phyloP scores from a whole-genome alignment of 2,888 invertebrate genomes.

The Drosophila parthenogenetica region DNA sequence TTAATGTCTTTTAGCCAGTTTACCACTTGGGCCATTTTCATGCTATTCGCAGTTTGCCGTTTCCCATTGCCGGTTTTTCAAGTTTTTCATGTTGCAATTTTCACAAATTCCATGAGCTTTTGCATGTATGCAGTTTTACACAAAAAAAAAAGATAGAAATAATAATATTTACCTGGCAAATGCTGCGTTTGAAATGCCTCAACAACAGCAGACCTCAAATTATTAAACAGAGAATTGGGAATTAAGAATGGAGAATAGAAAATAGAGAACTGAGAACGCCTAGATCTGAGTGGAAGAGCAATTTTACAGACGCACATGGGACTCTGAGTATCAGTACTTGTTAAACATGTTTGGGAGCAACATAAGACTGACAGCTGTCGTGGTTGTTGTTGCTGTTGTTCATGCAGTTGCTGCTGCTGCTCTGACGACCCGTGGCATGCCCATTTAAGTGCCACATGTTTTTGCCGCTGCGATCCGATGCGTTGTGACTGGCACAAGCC shows the following conservation, averaged over 20 bases:
- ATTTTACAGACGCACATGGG: conserved; percentile 50
- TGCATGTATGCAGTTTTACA: conserved; percentile 35
- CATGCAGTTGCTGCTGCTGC: conserved; percentile 42
- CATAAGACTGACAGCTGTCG: conserved; percentile 70
- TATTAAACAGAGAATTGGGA: neutral
- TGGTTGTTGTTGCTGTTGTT: conserved; percentile 37
- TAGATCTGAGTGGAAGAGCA: conserved; percentile 13
- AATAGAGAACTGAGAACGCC: conserved; percentile 12
- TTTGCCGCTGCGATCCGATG: conserved; percentile 22
- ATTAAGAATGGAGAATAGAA: neutral
- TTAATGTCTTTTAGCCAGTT: conserved; percentile 74
- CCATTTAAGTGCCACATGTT: conserved; percentile 76
- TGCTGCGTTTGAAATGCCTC: conserved; percentile 44
- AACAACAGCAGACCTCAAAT: conserved; percentile 32
- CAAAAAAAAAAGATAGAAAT: conserved; percentile 8
- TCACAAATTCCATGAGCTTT: conserved; percentile 68
- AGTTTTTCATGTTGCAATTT: conserved; percentile 75
- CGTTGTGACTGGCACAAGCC: conserved; percentile 53
- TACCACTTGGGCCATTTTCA: conserved; percentile 42
- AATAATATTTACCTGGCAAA: conserved; percentile 70
- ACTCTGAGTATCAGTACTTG: conserved; percentile 24
- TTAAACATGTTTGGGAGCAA: conserved; percentile 68
- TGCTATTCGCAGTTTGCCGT: conserved; percentile 17
- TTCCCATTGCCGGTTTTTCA: conserved; percentile 70
- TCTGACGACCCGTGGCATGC: conserved; percentile 56